A percentile compares a stretch with the other conserved stretches of the same genome.
Evolutionary conservation across 2,888 invertebrate genomes (phyloP).

Genomic region (Hydroisotoma schaefferi): DNA sequence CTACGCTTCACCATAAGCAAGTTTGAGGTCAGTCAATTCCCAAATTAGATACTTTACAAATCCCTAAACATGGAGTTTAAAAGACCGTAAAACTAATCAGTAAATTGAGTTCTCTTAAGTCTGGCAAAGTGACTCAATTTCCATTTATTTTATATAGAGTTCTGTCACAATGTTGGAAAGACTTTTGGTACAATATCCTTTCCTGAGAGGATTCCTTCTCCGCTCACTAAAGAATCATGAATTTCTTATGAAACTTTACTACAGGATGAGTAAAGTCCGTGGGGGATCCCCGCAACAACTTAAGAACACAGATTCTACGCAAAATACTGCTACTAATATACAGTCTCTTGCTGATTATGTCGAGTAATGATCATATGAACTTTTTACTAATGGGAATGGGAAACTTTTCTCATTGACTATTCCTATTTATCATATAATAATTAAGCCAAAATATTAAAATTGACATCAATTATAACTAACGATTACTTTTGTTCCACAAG

Average conservation of each 20-base stretch:
- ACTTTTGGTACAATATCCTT: constrained; percentile 21
- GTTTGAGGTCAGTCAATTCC: constrained; percentile 19
- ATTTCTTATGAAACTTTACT: background rate
- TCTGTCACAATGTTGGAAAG: constrained; percentile 25
- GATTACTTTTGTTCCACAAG: too few relatives aligned
- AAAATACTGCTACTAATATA: background rate
- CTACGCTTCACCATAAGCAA: constrained; percentile 25
- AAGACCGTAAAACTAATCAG: background rate
- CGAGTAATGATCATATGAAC: background rate
- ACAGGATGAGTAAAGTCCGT: background rate
- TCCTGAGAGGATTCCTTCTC: background rate
- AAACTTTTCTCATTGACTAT: too few relatives aligned
- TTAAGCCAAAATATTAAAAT: background rate
- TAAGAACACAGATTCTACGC: background rate
- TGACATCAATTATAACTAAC: too few relatives aligned
- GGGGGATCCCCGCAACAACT: background rate
- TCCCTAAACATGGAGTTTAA: background rate
- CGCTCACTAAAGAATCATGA: background rate
- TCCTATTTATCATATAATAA: too few relatives aligned
- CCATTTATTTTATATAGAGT: constrained; percentile 16
- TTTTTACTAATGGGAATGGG: background rate
- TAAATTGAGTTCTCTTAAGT: background rate
- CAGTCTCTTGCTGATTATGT: too few relatives aligned
- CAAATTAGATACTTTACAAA: background rate
- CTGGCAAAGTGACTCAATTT: background rate